Conservation (phyloP, 2,113 vertebrate species). For the Myxocyprinus asiaticus region DNA sequence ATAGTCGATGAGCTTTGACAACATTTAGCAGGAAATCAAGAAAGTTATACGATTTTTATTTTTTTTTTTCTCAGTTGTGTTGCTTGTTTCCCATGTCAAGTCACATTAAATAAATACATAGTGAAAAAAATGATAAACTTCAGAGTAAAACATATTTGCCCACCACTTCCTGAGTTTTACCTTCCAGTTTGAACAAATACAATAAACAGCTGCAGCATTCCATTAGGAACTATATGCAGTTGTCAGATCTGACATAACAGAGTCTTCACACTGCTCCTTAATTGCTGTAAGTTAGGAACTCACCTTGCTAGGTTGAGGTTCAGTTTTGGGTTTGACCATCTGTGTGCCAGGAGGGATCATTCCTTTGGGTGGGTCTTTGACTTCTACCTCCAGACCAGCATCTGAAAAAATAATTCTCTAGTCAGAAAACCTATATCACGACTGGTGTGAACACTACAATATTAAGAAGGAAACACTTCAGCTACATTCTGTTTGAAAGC, state of each 20-base stretch:
- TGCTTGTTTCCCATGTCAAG: slow-evolving; percentile 73
- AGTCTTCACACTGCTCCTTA: neutral
- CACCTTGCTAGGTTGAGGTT: slow-evolving; percentile 97
- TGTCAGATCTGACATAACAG: neutral
- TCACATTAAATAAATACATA: neutral
- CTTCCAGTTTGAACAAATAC: no score
- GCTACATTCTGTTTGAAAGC: no score
- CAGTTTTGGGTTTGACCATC: slow-evolving; percentile 92
- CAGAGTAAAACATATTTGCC: no score
- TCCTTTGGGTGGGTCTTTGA: slow-evolving; percentile 97
- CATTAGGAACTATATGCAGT: no score
- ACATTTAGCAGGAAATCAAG: slow-evolving; percentile 46
- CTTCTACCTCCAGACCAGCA: slow-evolving; percentile 97
- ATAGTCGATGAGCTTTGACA: neutral
- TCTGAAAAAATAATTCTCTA: slow-evolving; percentile 69
- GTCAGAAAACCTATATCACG: no score
- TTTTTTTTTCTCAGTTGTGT: slow-evolving; percentile 66
- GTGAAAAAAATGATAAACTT: neutral
- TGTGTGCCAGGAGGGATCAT: slow-evolving; percentile 98
- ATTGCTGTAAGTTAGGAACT: slow-evolving; percentile 33
- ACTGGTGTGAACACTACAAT: no score
- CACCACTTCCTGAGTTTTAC: no score
- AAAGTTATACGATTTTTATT: slow-evolving; percentile 47
- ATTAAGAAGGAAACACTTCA: no score
- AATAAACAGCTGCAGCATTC: no score